phyloP scores from a whole-genome alignment of 2,888 invertebrate species.

The Mylabris sibirica region DNA sequence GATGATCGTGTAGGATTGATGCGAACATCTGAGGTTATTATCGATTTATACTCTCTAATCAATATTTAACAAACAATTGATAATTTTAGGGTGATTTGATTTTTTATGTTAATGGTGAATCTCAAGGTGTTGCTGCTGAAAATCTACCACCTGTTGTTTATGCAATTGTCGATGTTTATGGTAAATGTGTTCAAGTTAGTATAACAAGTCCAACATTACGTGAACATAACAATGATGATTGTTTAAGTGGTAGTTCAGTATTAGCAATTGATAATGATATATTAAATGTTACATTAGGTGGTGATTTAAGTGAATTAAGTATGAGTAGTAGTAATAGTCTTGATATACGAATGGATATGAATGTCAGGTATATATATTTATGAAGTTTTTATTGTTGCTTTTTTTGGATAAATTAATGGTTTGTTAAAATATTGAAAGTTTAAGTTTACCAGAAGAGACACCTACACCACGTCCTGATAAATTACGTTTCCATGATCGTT shows the following conservation, averaged over 20 bases:
- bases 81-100: conserved; percentile 75
- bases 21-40: conserved; percentile 72
- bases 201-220: conserved; percentile 61
- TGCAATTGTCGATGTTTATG: conserved; percentile 83
- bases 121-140: conserved; percentile 85
- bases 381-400: too few species aligned
- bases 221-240: conserved; percentile 62
- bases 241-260: conserved; percentile 61
- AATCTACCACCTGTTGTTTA: conserved; percentile 78
- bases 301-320: conserved; percentile 60
- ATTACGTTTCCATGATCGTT: conserved; percentile 85
- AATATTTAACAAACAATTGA: neutral
- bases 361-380: conserved; percentile 45
- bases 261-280: conserved; percentile 61
- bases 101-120: conserved; percentile 88
- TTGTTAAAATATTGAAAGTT: conserved; percentile 38
- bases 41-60: conserved; percentile 21
- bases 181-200: conserved; percentile 82
- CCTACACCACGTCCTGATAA: conserved; percentile 65
- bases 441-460: conserved; percentile 56
- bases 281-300: conserved; percentile 59
- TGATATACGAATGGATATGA: conserved; percentile 62
- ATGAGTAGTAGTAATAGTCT: conserved; percentile 61
- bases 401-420: too few species aligned
- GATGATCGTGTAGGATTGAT: conserved; percentile 86